These are phyloP conservation scores for Leucopternis melanops DNA, from an alignment of 2,113 vertebrate species.

Conservation along the genomic window DNA sequence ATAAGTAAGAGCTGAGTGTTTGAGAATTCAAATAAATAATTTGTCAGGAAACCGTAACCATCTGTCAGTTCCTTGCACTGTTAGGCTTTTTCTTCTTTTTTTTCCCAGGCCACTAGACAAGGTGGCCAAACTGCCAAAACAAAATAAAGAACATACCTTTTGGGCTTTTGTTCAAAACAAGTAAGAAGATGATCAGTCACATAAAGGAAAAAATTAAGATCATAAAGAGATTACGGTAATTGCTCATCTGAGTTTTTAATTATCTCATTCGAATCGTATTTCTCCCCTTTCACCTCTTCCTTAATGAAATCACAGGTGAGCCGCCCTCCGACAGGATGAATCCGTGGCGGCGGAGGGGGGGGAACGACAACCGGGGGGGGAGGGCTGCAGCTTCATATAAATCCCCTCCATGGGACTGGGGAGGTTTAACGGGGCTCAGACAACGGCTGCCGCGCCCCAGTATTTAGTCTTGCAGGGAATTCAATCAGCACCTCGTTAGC, in stretches of 20 bases:
- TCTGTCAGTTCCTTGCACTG: constrained; percentile 14
- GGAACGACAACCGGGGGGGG: not conserved
- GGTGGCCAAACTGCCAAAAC: not conserved
- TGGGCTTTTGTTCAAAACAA: not conserved
- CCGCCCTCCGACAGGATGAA: too few relatives aligned
- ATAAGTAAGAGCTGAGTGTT: constrained; percentile 30
- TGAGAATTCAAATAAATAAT: constrained; percentile 50
- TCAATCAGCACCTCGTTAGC: not conserved
- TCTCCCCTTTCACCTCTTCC: not conserved
- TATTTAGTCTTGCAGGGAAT: not conserved
- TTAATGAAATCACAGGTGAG: not conserved
- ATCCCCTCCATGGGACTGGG: not conserved
- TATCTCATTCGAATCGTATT: not conserved
- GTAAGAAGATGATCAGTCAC: not conserved
- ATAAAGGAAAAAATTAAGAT: not conserved
- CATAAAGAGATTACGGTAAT: not conserved
- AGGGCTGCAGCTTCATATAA: not conserved
- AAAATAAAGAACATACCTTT: constrained; percentile 24
- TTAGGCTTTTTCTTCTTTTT: not conserved
- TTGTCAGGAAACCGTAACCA: constrained; percentile 43
- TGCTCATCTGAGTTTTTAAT: not conserved
- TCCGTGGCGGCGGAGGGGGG: too few relatives aligned
- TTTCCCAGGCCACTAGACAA: not conserved
- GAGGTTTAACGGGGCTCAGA: not conserved
- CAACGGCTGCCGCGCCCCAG: not conserved